Base-by-base conservation (phyloP, 1,140 invertebrate species). In the Drosophila burlai region DNA sequence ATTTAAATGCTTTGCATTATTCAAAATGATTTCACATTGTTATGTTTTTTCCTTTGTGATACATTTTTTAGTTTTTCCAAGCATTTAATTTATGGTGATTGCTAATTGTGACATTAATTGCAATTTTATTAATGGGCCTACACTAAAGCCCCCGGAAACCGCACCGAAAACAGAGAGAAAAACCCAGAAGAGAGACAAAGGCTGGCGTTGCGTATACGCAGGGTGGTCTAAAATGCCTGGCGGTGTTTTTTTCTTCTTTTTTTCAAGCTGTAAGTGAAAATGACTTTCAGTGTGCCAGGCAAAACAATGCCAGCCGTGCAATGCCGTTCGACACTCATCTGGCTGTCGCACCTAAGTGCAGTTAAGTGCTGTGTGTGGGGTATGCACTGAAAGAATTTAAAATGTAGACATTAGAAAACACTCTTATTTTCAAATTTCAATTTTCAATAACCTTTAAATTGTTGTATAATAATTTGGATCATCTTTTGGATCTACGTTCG, bases 291-390 rank as follows among this genome's bases (percentile, higher is more conserved):
- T 85, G 69, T 64, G 66, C 55, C 52, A 54, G 69, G 67, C 55
- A 81, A 80, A 80, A 81, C 85, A 89, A 90, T 81, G 76, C 69
- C 67, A 50, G 60, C 36, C 74, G 59, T 75, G 58, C 57, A 72
- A 65, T 68, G 52, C 49, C 54, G 62, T 62, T 80, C 73, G 62
- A 64, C 80, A 89, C 76, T 79, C 75, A 82, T 81, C 66, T 66
- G 75, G 49, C 76, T 80, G 81, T 81, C 75, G 79, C 79, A 84
- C 76, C 77, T 90, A 90, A 90, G 85, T 89, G 85, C 85, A 84
- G 85, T 81, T 89, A 89, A 89, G 85, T 90, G 85, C 85, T 85
- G 50, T 54, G 66, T 72, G 58, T 34, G 49, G 54, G 21, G 42
- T 38, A 24, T 62, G n/a, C 63, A 65, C 40, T 63, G 29, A 26